Conservation (phyloP, 2,888 invertebrate species). For the Teleogryllus oceanicus region DNA sequence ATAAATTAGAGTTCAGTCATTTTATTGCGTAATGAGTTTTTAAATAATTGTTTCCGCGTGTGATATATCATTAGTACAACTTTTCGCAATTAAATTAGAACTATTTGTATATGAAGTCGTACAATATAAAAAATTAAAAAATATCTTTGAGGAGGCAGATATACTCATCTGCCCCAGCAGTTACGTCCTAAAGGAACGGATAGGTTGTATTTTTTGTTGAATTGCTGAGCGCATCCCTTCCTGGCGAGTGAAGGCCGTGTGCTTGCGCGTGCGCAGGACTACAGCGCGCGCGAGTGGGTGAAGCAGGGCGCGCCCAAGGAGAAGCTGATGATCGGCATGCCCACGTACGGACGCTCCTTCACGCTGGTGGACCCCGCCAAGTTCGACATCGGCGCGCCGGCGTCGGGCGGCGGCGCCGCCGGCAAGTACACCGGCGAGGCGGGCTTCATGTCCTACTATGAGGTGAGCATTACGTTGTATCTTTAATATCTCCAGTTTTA, state of each 20-base stretch:
- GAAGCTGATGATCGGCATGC: slow-evolving; percentile 92
- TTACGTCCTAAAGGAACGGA: too few species aligned
- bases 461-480: slow-evolving; percentile 50
- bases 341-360: slow-evolving; percentile 89
- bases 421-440: slow-evolving; percentile 90
- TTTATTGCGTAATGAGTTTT: background rate
- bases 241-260: too few species aligned
- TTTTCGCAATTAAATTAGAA: background rate
- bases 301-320: slow-evolving; percentile 90
- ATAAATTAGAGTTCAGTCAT: background rate
- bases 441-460: slow-evolving; percentile 93
- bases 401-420: slow-evolving; percentile 75
- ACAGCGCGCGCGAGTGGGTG: slow-evolving; percentile 87
- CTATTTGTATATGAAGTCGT: too few species aligned
- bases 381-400: slow-evolving; percentile 89
- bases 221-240: too few species aligned
- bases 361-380: slow-evolving; percentile 80
- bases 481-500: too few species aligned
- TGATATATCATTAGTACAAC: background rate
- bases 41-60: background rate
- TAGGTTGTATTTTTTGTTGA: too few species aligned
- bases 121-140: too few species aligned
- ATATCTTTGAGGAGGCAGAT: too few species aligned
- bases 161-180: too few species aligned
- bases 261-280: slow-evolving; percentile 59